A percentile compares a stretch with the other conserved stretches of the same genome.
These are phyloP conservation scores for Callipepla californica DNA, from an alignment of 2,113 vertebrate species.

Conservation along the genomic window DNA sequence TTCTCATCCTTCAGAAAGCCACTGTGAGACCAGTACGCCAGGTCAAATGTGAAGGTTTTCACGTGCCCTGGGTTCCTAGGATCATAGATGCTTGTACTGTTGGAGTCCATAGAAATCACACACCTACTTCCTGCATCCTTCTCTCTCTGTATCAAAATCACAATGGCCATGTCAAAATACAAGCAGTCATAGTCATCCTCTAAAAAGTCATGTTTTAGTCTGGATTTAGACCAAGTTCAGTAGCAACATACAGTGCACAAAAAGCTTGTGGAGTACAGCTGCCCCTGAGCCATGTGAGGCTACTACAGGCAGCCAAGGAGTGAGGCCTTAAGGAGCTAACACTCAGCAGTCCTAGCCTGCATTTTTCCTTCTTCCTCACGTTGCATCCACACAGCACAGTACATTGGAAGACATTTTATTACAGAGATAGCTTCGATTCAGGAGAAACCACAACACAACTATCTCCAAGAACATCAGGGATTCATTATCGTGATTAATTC, in stretches of 20 bases:
- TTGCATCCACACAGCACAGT: background rate
- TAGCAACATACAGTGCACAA: background rate
- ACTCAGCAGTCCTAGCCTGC: background rate
- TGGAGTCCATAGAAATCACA: constrained; percentile 81
- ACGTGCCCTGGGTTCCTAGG: constrained; percentile 73
- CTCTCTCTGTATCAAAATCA: constrained; percentile 74
- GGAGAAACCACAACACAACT: background rate
- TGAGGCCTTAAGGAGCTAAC: fast-evolving
- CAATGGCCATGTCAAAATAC: background rate
- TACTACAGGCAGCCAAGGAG: background rate
- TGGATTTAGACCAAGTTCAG: background rate
- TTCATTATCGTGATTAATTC: background rate
- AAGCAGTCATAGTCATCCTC: background rate
- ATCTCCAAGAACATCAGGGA: background rate
- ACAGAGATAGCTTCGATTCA: background rate
- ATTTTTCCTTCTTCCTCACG: background rate
- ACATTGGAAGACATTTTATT: constrained; percentile 27
- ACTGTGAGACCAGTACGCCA: constrained; percentile 83
- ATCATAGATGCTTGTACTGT: constrained; percentile 80
- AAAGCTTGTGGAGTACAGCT: background rate
- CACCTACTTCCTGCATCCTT: constrained; percentile 82
- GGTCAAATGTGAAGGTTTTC: constrained; percentile 82
- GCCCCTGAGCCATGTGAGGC: background rate
- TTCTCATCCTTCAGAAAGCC: constrained; percentile 77
- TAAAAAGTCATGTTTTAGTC: background rate